Percentiles rank a stretch among this genome's conserved stretches.
Evolutionary conservation across 2,113 vertebrate genomes (phyloP).

Genomic region (Paedocypris sp.): DNA sequence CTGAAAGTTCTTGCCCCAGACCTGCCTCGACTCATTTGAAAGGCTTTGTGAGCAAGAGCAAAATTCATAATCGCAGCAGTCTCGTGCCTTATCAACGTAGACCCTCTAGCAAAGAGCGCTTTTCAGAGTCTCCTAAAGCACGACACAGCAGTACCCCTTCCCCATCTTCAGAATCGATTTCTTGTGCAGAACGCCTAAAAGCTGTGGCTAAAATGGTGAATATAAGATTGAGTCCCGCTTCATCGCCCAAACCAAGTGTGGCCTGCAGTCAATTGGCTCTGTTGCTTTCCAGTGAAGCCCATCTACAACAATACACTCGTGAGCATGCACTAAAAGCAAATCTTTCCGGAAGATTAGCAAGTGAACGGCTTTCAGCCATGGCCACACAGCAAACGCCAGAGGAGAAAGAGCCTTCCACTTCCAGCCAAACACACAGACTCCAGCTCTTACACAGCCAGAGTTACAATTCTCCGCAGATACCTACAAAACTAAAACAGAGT

Average conservation of each 20-base stretch:
- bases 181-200: constrained; percentile 73
- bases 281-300: constrained; percentile 77
- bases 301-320: constrained; percentile 80
- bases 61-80: constrained; percentile 61
- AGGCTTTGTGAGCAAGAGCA: constrained; percentile 71
- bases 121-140: constrained; percentile 61
- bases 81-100: constrained; percentile 55
- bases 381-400: constrained; percentile 65
- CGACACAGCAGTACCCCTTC: constrained; percentile 54
- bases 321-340: constrained; percentile 80
- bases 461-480: constrained; percentile 52
- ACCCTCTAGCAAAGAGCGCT: constrained; percentile 52
- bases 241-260: constrained; percentile 77
- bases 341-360: constrained; percentile 69
- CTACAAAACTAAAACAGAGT: constrained; percentile 47
- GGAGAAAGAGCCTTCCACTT: constrained; percentile 56
- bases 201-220: constrained; percentile 80
- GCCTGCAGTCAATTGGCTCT: constrained; percentile 79
- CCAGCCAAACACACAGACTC: constrained; percentile 48
- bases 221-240: constrained; percentile 70
- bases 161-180: constrained; percentile 62
- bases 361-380: constrained; percentile 77
- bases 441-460: constrained; percentile 62
- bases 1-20: constrained; percentile 68
- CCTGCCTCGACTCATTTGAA: constrained; percentile 72